A percentile compares a stretch with the other conserved stretches of the same genome.
Evolutionary conservation across 1,140 invertebrate genomes (phyloP).

Genomic region (Saxidomus purpurata): DNA sequence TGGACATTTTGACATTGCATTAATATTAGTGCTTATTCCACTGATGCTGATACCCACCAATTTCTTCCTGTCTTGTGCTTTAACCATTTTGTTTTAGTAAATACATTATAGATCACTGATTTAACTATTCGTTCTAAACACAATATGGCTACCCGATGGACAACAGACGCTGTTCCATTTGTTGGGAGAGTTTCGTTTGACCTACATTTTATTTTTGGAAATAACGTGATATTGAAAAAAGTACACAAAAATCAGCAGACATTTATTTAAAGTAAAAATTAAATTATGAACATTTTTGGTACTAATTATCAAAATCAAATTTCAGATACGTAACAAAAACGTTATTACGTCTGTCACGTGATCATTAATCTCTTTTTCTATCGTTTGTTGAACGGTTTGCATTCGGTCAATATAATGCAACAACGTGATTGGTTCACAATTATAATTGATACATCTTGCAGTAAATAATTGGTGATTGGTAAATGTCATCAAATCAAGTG

Average conservation of each 20-base stretch:
- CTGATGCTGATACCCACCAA: conserved; percentile 52
- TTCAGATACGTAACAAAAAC: not conserved
- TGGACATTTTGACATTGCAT: conserved; percentile 50
- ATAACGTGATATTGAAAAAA: not conserved
- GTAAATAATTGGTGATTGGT: conserved; percentile 59
- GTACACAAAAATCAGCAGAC: not conserved
- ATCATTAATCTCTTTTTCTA: conserved; percentile 49
- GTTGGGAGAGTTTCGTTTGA: conserved; percentile 78
- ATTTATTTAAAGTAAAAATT: not conserved
- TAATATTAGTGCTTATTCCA: conserved; percentile 51
- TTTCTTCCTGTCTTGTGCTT: conserved; percentile 58
- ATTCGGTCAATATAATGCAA: conserved; percentile 70
- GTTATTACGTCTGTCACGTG: conserved; percentile 38
- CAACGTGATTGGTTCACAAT: conserved; percentile 78
- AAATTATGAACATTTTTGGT: not conserved
- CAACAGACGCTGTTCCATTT: conserved; percentile 76
- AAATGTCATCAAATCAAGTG: conserved; percentile 54
- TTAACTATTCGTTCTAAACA: conserved; percentile 69
- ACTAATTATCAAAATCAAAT: conserved; percentile 16
- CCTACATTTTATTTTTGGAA: conserved; percentile 45
- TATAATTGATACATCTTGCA: conserved; percentile 74
- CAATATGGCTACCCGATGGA: conserved; percentile 81
- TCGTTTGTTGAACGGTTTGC: conserved; percentile 77
- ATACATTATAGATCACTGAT: conserved; percentile 65
- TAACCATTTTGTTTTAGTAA: conserved; percentile 59